Evolutionary conservation across 1,140 invertebrate genomes (phyloP), one percentile per base, ranked within the genome.

Genomic region (Chionoecetes opilio): DNA sequence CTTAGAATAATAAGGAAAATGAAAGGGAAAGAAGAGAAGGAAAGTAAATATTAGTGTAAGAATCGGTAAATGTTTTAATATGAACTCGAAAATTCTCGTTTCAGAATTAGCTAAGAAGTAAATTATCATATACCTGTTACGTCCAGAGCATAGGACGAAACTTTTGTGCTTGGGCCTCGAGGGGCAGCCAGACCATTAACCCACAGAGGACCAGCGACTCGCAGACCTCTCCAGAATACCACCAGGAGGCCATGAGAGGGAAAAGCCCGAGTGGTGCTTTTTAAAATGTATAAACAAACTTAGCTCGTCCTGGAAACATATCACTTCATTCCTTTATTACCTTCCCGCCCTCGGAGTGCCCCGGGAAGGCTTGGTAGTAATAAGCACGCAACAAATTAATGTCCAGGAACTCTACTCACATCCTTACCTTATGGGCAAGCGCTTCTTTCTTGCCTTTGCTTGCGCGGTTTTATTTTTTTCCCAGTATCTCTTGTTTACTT

Each of bases 81-180:
- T 75, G 21, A 26, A 26, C 21, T 26, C 21, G 63, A 75, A 75
- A 75, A 75, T 75, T 75, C n/a, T 75, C 63, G 21, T 75, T 75
- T 75, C n/a, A 75, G 63, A 75, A 75, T 17, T 26, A 75, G 5
- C 63, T 5, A 21, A n/a, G 63, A 75, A 75, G 63, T 75, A 75
- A 75, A 75, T 75, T 75, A 75, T 17, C 63, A 75, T 75, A 75
- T n/a, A 75, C n/a, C n/a, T 75, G 63, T 75, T n/a, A 75, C n/a
- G 63, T 75, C n/a, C 63, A n/a, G n/a, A 75, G 5, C n/a, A 75
- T 17, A 75, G 63, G 63, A 75, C 63, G 46, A 53, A 53, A 53
- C 63, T 26, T 75, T n/a, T 75, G 63, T 26, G n/a, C 63, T 75
- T n/a, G 63, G 21, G 63, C 63, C 63, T n/a, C 21, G 21, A 75